These are phyloP conservation scores for Chroicocephalus ridibundus DNA, from an alignment of 2,113 vertebrate species.

Conservation along the genomic window DNA sequence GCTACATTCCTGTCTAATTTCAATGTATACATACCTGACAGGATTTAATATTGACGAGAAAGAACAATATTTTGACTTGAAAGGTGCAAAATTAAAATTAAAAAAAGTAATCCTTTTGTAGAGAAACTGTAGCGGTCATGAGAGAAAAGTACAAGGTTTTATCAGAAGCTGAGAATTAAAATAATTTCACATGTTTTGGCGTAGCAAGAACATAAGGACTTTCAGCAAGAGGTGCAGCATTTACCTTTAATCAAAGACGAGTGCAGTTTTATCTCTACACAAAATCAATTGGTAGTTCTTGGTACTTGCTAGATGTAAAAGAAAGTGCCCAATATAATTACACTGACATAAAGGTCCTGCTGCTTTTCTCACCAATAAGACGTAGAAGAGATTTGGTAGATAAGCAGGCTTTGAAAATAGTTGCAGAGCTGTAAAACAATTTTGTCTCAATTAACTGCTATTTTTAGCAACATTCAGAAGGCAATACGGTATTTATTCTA, in stretches of 20 bases:
- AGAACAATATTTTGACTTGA: not conserved
- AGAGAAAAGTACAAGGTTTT: not conserved
- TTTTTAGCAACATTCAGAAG: not conserved
- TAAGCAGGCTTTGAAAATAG: slow-evolving; percentile 17
- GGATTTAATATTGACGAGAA: not conserved
- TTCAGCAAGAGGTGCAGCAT: not conserved
- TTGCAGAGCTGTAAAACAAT: not conserved
- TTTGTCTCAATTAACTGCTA: not conserved
- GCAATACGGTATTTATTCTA: not conserved
- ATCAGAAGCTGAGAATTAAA: not conserved
- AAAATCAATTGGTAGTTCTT: not conserved
- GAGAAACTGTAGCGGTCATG: not conserved
- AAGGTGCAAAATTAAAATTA: not conserved
- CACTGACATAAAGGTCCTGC: not conserved
- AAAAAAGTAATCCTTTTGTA: not conserved
- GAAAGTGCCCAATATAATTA: not conserved
- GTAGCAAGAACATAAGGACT: not conserved
- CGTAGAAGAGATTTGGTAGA: not conserved
- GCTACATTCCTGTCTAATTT: not conserved
- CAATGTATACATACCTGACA: not conserved
- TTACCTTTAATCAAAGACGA: not conserved
- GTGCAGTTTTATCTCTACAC: not conserved
- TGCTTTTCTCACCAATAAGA: not conserved
- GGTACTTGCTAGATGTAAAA: not conserved
- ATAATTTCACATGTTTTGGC: not conserved